Percentiles rank a stretch among this genome's conserved stretches.
phyloP scores from a whole-genome alignment of 2,888 invertebrate genomes.

The Nesidiocoris tenuis region DNA sequence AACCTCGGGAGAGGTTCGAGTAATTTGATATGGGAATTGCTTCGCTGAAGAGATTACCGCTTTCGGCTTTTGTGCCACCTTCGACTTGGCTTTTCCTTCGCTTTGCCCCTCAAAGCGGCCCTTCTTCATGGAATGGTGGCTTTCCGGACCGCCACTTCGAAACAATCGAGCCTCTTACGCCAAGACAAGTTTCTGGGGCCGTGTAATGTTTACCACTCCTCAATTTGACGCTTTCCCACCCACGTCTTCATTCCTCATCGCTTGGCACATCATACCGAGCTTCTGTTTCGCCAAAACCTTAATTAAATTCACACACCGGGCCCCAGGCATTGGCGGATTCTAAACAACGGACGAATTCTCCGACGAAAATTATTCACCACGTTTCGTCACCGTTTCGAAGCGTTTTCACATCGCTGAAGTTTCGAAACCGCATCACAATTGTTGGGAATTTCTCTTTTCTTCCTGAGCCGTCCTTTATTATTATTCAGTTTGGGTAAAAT shows the following conservation, averaged over 20 bases:
- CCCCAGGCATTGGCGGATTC: background rate
- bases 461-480: constrained; percentile 2
- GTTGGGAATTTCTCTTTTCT: constrained; percentile 16
- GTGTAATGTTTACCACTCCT: constrained; percentile 23
- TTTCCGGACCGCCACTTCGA: constrained; percentile 7
- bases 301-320: constrained; percentile 25
- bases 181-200: background rate
- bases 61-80: constrained; percentile 34
- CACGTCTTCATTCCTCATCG: background rate
- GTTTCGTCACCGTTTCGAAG: background rate
- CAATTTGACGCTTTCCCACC: constrained; percentile 1
- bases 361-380: background rate
- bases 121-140: background rate
- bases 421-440: constrained; percentile 7
- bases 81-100: background rate
- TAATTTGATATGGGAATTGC: constrained; percentile 48
- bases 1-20: constrained; percentile 41
- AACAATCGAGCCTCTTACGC: constrained; percentile 18
- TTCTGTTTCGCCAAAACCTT: constrained; percentile 10
- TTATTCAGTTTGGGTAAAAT: constrained; percentile 1
- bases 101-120: background rate
- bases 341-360: background rate
- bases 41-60: constrained; percentile 42
- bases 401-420: constrained; percentile 10
- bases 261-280: background rate